Evolutionary conservation across 2,888 invertebrate genomes (phyloP).

Genomic region (Leucoptera coffeella): DNA sequence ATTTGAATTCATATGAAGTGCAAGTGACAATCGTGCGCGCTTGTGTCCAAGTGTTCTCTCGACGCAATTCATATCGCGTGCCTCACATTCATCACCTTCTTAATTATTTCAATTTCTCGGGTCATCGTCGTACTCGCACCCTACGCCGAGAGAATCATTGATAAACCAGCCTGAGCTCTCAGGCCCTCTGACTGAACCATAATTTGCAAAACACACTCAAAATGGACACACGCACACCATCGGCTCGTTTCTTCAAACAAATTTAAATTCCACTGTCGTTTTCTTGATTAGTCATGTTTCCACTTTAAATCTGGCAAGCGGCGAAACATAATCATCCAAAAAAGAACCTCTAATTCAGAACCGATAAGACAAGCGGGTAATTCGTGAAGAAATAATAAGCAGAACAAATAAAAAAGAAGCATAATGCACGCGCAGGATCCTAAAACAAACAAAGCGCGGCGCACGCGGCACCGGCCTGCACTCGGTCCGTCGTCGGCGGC

Average conservation of each 20-base stretch:
- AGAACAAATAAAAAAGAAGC: conserved; percentile 26
- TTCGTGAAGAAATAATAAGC: conserved; percentile 33
- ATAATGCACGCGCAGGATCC: conserved; percentile 46
- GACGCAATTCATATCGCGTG: conserved; percentile 13
- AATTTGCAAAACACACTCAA: no score
- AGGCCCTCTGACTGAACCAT: no score
- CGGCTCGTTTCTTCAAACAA: no score
- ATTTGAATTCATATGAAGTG: no score
- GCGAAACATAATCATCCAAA: conserved; percentile 9
- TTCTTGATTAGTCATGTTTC: conserved; percentile 8
- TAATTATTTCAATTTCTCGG: conserved; percentile 40
- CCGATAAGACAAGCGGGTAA: conserved; percentile 31
- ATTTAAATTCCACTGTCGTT: no score
- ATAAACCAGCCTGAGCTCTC: no score
- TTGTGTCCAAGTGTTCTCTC: no score
- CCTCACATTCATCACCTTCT: conserved; percentile 17
- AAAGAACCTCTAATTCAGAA: conserved; percentile 16
- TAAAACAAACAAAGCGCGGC: conserved; percentile 46
- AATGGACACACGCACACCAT: no score
- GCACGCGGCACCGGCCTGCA: conserved; percentile 12
- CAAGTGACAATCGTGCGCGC: no score
- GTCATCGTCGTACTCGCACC: conserved; percentile 20
- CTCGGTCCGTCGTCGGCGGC: conserved; percentile 27
- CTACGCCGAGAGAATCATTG: conserved; percentile 24
- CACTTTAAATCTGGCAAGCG: conserved; percentile 10